Evolutionary conservation across 2,113 vertebrate species (phyloP), one percentile per base, ranked within the genome.

Genomic region (Abramis brama): DNA sequence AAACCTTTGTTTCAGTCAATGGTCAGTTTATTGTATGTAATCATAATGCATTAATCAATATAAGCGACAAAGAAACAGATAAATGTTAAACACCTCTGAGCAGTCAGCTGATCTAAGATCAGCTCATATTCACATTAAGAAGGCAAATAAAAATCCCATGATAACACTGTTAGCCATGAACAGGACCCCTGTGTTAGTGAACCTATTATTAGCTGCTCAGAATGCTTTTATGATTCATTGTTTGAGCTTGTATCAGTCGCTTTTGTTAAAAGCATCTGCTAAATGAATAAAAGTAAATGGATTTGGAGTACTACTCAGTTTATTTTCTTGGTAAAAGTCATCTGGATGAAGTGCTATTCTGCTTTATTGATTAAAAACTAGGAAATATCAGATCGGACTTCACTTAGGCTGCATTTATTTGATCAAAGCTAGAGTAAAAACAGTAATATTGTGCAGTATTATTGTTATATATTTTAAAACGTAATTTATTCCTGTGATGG

Each of bases 81-180:
- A 33, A 33, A 82, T 82, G 79, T 47, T 47, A 47, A 66, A 81
- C 39, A 81, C 25, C 79, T 81, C 47, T 55, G 43, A 70, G 64
- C 27, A 55, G 43, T 82, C 79, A 66, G 43, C 45, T 70, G 27
- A 82, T 55, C 43, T 50, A 82, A 45, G 30, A 82, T 55, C 43
- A 70, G 80, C 9, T 50, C 43, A 45, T 33, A 66, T 70, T 82
- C 80, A 82, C 80, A 82, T 82, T 52, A 13, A 66, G n/a, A 33
- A 23, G 60, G 62, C 43, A 82, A 79, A 52, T 21, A 21, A 76
- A 57, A 50, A 68, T 70, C 25, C 64, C 80, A 82, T 64, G 39
- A 64, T 43, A 81, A 81, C 59, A 82, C 27, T 52, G 27, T 12
- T 70, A 68, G 25, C 23, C 5, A 50, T 43, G 27, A 76, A 84